Evolutionary conservation across 2,888 invertebrate species (phyloP).

Genomic region (Drosophila recens): DNA sequence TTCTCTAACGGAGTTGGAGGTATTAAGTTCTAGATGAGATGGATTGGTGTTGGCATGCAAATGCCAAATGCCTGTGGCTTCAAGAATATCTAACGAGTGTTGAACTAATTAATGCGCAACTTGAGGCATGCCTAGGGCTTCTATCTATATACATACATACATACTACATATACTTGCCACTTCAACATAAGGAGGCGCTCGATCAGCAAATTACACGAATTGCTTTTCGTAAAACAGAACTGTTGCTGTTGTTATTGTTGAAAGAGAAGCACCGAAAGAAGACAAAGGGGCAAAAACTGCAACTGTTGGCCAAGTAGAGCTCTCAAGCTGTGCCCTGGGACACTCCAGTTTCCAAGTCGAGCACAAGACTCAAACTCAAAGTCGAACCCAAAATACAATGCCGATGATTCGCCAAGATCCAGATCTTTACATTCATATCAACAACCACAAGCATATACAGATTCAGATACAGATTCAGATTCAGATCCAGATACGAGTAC

Average conservation of each 20-base stretch:
- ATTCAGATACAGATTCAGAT: constrained; percentile 23
- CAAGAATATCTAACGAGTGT: constrained; percentile 63
- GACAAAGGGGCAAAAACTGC: constrained; percentile 53
- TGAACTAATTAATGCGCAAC: constrained; percentile 73
- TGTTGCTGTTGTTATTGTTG: constrained; percentile 24
- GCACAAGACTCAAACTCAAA: constrained; percentile 15
- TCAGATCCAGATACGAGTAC: constrained; percentile 20
- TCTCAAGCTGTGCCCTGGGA: constrained; percentile 67
- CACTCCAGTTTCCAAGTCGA: constrained; percentile 47
- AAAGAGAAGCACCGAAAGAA: constrained; percentile 24
- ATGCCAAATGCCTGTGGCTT: constrained; percentile 76
- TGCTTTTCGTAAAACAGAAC: constrained; percentile 46
- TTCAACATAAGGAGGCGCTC: constrained; percentile 21
- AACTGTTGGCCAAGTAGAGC: constrained; percentile 62
- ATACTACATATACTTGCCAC: constrained; percentile 7
- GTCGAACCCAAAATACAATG: constrained; percentile 48
- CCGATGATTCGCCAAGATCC: constrained; percentile 74
- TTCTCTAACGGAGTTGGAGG: constrained; percentile 28
- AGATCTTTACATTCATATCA: constrained; percentile 54
- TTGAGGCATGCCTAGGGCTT: constrained; percentile 63
- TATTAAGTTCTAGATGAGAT: constrained; percentile 59
- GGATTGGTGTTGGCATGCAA: constrained; percentile 38
- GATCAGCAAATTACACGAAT: constrained; percentile 65
- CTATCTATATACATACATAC: constrained; percentile 9
- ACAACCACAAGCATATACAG: constrained; percentile 4